Conservation (phyloP, 2,888 invertebrate genomes). For the Sphaerophoria rueppellii region DNA sequence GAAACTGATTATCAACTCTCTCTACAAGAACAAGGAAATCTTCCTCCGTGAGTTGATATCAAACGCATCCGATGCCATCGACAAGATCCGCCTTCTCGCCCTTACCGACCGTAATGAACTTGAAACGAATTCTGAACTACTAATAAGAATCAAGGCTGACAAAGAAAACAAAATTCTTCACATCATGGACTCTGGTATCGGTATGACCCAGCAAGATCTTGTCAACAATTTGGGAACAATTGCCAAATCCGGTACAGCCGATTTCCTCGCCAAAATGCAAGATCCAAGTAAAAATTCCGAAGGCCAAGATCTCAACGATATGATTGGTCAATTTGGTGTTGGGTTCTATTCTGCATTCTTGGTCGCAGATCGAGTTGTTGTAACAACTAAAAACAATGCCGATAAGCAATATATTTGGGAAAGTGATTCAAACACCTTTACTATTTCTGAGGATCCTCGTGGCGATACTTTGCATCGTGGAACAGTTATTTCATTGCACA, state of each 20-base stretch:
- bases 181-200: conserved; percentile 98
- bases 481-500: conserved; percentile 91
- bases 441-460: conserved; percentile 95
- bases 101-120: conserved; percentile 93
- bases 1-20: conserved; percentile 99
- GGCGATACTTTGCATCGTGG: conserved; percentile 96
- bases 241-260: conserved; percentile 98
- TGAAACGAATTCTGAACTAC: conserved; percentile 90
- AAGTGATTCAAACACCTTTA: conserved; percentile 95
- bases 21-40: conserved; percentile 99
- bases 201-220: conserved; percentile 97
- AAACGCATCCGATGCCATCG: conserved; percentile 99
- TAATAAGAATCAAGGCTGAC: conserved; percentile 96
- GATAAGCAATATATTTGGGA: conserved; percentile 99
- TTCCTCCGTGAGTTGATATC: conserved; percentile 99
- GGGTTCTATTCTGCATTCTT: conserved; percentile 99
- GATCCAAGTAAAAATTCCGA: conserved; percentile 83
- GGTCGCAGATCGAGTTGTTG: conserved; percentile 97
- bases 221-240: conserved; percentile 98
- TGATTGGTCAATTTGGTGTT: conserved; percentile 99
- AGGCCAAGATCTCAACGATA: conserved; percentile 93
- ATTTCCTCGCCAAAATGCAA: conserved; percentile 96
- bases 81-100: conserved; percentile 97
- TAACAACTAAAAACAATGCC: conserved; percentile 96
- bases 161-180: conserved; percentile 95